phyloP scores from a whole-genome alignment of 2,797 vertebrate genomes.

The Percopsis omiscomaycus region DNA sequence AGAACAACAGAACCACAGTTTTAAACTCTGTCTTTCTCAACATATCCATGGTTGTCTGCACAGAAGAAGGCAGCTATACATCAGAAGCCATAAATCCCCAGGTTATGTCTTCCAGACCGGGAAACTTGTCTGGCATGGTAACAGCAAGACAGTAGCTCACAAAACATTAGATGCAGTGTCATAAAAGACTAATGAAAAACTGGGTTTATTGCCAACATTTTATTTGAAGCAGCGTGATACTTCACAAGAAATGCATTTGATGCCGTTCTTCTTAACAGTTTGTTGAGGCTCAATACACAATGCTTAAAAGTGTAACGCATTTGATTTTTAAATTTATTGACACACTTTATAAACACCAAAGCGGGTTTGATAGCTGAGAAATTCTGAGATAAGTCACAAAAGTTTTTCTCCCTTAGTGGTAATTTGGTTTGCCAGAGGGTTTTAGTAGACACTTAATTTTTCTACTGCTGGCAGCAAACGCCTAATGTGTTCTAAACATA shows the following conservation, averaged over 20 bases:
- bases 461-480: conserved; percentile 13
- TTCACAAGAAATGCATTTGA: conserved; percentile 19
- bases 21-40: conserved; percentile 36
- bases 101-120: conserved; percentile 45
- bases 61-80: conserved; percentile 8
- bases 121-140: conserved; percentile 35
- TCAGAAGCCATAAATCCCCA: conserved; percentile 44
- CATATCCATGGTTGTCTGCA: conserved; percentile 13
- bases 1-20: conserved; percentile 14
- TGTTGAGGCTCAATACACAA: conserved; percentile 8
- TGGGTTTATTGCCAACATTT: conserved; percentile 32
- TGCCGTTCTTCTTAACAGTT: conserved; percentile 20
- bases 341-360: background rate
- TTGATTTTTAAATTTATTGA: background rate
- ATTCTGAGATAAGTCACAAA: background rate
- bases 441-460: conserved; percentile 15
- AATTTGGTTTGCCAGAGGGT: conserved; percentile 15
- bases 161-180: conserved; percentile 43
- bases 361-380: background rate
- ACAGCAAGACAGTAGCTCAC: conserved; percentile 20
- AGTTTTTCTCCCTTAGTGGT: background rate
- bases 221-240: conserved; percentile 36
- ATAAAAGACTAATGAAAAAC: conserved; percentile 42
- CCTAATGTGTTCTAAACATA: conserved; percentile 19
- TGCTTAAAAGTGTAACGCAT: background rate